Conservation (phyloP, 2,888 invertebrate species). For the Lasioglossum leucozonium region DNA sequence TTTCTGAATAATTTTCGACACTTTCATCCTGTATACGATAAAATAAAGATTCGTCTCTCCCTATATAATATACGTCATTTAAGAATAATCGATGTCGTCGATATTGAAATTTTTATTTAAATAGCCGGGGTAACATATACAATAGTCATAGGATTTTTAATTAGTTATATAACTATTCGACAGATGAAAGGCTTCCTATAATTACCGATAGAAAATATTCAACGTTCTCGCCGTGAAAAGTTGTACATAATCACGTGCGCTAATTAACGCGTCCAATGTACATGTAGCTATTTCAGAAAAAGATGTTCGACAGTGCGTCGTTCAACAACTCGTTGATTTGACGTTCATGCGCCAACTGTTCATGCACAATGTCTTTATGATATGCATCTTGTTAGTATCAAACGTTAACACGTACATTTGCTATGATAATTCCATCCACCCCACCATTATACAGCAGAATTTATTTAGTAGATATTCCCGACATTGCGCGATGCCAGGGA, state of each 20-base stretch:
- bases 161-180: conserved; percentile 21
- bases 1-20: background rate
- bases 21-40: background rate
- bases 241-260: background rate
- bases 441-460: conserved; percentile 48
- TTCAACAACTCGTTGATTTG: conserved; percentile 49
- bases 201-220: conserved; percentile 9
- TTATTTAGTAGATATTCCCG: conserved; percentile 45
- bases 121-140: conserved; percentile 19
- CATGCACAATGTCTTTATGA: conserved; percentile 52
- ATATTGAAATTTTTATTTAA: conserved; percentile 1
- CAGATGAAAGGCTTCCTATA: background rate
- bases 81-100: background rate
- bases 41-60: background rate
- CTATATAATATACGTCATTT: background rate
- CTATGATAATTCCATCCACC: conserved; percentile 59
- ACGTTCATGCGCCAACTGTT: conserved; percentile 53
- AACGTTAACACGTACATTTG: conserved; percentile 59
- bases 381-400: conserved; percentile 54
- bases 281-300: conserved; percentile 32
- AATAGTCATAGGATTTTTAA: conserved; percentile 20
- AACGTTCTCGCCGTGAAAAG: background rate
- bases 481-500: conserved; percentile 47
- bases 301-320: conserved; percentile 39
- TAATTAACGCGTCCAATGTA: conserved; percentile 22